A percentile compares a stretch with the other conserved stretches of the same genome.
These are phyloP conservation scores for Coelopa pilipes DNA, from an alignment of 2,888 invertebrate genomes.

Conservation along the genomic window DNA sequence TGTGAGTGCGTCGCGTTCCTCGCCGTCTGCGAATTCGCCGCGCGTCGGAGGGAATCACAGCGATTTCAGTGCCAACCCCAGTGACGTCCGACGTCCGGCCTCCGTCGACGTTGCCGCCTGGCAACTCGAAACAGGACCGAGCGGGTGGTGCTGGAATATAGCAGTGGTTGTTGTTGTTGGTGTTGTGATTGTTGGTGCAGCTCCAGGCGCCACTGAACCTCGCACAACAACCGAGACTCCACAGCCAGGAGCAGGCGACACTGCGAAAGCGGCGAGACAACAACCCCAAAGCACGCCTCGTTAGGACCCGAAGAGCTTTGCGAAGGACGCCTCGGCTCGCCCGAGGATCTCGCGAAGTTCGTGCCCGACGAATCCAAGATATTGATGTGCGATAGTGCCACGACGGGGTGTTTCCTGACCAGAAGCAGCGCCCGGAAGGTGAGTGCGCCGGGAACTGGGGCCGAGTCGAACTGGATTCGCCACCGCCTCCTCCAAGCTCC, in stretches of 20 bases:
- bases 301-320: neutral
- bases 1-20: conserved; percentile 3
- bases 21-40: neutral
- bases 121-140: too few species aligned
- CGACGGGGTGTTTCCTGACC: conserved; percentile 76
- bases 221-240: neutral
- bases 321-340: neutral
- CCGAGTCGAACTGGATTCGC: too few species aligned
- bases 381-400: conserved; percentile 78
- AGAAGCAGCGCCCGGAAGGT: conserved; percentile 65
- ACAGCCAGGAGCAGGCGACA: neutral
- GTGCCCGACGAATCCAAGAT: conserved; percentile 39
- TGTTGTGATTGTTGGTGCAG: conserved; percentile 7
- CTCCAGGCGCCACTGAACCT: neutral
- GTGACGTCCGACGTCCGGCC: too few species aligned
- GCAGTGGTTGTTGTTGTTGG: conserved; percentile 2
- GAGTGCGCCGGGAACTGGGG: conserved; percentile 49
- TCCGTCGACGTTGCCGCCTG: too few species aligned
- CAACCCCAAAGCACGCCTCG: neutral
- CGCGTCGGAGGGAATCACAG: neutral
- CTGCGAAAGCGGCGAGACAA: neutral
- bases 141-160: too few species aligned
- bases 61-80: conserved; percentile 5
- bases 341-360: neutral
- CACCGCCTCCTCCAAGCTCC: too few species aligned